Percentiles rank a stretch among this genome's conserved stretches.
These are phyloP conservation scores for Masnerella sp. DNA, from an alignment of 2,888 invertebrate species.

Conservation along the genomic window DNA sequence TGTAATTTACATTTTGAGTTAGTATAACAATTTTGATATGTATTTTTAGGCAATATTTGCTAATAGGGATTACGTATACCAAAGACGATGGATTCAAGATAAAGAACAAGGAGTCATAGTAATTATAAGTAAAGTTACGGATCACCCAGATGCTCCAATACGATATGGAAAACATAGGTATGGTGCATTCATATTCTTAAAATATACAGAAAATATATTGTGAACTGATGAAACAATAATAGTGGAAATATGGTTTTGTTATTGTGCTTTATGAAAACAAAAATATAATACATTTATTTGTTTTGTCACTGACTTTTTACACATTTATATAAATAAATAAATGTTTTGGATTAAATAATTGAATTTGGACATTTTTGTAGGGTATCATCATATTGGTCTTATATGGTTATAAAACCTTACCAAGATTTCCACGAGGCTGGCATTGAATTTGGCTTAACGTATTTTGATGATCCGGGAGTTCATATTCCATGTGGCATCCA, in stretches of 20 bases:
- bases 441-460: slow-evolving; percentile 90
- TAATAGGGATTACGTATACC: slow-evolving; percentile 92
- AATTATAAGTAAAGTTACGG: slow-evolving; percentile 84
- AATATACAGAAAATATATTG: no score
- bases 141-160: slow-evolving; percentile 84
- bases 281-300: slow-evolving; percentile 3
- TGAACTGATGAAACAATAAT: no score
- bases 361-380: slow-evolving; percentile 64
- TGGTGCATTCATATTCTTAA: slow-evolving; percentile 5
- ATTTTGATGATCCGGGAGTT: slow-evolving; percentile 91
- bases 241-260: no score
- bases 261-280: neutral
- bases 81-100: slow-evolving; percentile 81
- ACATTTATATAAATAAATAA: neutral
- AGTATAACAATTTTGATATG: neutral
- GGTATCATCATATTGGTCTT: slow-evolving; percentile 90
- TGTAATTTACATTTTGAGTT: no score
- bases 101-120: slow-evolving; percentile 81
- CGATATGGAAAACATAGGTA: slow-evolving; percentile 83
- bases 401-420: slow-evolving; percentile 89
- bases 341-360: no score
- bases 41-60: slow-evolving; percentile 85
- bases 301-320: neutral
- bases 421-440: slow-evolving; percentile 82
- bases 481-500: slow-evolving; percentile 86